Evolutionary conservation across 2,113 vertebrate species (phyloP).

Genomic region (Paradisaea rubra): DNA sequence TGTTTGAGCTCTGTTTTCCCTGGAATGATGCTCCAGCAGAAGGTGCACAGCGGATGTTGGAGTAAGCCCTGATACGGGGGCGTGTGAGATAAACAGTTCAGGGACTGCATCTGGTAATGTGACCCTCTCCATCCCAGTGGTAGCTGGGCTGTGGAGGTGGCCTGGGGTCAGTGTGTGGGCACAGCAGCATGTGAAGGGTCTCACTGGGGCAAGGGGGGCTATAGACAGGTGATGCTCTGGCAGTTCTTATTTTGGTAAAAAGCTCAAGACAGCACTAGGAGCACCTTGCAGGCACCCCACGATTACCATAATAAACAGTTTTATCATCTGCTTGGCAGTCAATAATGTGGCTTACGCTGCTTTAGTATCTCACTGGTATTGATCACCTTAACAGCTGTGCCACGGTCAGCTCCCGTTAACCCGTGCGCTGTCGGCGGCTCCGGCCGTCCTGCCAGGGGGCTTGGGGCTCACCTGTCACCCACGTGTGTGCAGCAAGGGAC

Average conservation of each 20-base stretch:
- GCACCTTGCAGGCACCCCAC: conserved; percentile 73
- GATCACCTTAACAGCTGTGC: conserved; percentile 91
- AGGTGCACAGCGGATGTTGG: rapidly evolving
- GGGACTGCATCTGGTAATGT: background rate
- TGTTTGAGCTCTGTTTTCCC: background rate
- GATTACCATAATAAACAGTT: conserved; percentile 93
- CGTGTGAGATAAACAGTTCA: background rate
- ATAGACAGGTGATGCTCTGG: conserved; percentile 27
- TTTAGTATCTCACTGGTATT: conserved; percentile 97
- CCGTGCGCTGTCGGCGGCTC: conserved; percentile 30
- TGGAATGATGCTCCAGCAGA: background rate
- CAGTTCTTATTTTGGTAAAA: conserved; percentile 64
- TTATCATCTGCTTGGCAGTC: conserved; percentile 92
- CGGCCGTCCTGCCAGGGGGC: background rate
- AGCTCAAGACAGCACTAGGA: conserved; percentile 55
- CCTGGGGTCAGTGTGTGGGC: background rate
- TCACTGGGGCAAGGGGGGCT: background rate
- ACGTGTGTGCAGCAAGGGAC: background rate
- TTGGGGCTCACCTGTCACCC: background rate
- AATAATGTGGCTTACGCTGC: conserved; percentile 92
- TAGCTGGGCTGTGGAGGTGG: background rate
- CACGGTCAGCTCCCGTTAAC: conserved; percentile 83
- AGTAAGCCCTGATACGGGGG: rapidly evolving
- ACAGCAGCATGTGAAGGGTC: background rate
- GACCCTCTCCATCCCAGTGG: background rate